Evolutionary conservation across 64 coral and sea anemone genomes (phyloP), one percentile per base, ranked within the genome.

Genomic region (Anthopleura sola): DNA sequence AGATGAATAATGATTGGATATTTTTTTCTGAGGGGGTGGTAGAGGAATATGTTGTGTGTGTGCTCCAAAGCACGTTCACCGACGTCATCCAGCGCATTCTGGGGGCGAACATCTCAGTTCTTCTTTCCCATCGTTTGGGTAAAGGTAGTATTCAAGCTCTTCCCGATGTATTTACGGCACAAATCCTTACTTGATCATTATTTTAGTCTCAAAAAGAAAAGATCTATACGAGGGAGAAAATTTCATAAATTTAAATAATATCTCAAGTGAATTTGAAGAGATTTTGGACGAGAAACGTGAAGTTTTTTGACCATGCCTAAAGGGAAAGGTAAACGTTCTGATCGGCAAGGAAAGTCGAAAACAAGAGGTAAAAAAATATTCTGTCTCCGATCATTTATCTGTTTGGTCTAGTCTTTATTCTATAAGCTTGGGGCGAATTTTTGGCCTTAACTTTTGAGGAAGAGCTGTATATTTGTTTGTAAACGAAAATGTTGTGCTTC

Each of bases 181-280:
- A 75, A 86, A 79, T 83, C 87, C 55, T 86, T 78, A 74, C 82
- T 92, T 60, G 88, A 82, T 87, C 75, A 92, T 78, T 92, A 92
- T 92, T 92, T 87, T 55, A 87, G 82, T 92, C 74, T 87, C 38
- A 92, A 78, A 86, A 96, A 90, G 81, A 91, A 89, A 92, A 92
- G 94, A 87, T 89, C 90, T 90, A 96, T 96, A 96, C 90, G 94
- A 96, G 89, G 91, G 94, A 96, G 85, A 96, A 96, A 88, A 58
- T 92, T 60, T 92, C 85, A 33, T 74, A 88, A 92, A 50, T 89
- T 96, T 51, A 96, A 96, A 88, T 89, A 88, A 55, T 88, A 92
- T 51, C 14, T 32, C 3, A 71, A 71, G 66, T 29, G 28, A 17
- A 32, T 69, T 69, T 19, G 47, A 44, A 57, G 26, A 85, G 68